Conservation (phyloP, 2,797 vertebrate species). For the Danionella dracula region DNA sequence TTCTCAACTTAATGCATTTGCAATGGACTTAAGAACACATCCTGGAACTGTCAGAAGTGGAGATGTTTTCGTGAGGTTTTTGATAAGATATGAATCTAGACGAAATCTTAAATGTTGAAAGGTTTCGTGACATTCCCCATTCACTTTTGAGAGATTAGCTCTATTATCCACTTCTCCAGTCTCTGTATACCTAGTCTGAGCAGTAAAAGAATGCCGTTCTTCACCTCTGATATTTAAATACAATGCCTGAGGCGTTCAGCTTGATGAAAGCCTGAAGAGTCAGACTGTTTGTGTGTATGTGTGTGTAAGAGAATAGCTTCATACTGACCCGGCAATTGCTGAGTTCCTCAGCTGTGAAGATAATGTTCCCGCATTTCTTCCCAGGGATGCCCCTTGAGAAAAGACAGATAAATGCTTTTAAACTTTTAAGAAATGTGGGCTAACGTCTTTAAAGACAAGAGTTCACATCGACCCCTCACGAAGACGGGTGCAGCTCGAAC, state of each 20-base stretch:
- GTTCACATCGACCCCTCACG: conserved; percentile 15
- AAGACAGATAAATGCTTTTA: conserved; percentile 33
- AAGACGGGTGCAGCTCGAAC: background rate
- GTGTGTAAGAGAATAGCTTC: conserved; percentile 3
- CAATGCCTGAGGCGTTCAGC: conserved; percentile 1
- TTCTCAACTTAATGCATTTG: no score
- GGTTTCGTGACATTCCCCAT: background rate
- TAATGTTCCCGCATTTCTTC: conserved; percentile 74
- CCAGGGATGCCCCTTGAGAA: conserved; percentile 71
- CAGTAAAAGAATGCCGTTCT: background rate
- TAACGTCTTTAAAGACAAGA: conserved; percentile 25
- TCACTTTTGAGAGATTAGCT: background rate
- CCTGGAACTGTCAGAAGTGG: no score
- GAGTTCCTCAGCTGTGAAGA: conserved; percentile 54
- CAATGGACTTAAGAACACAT: no score
- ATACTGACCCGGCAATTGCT: conserved; percentile 44
- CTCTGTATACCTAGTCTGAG: background rate
- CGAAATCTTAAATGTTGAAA: background rate
- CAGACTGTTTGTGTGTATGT: background rate
- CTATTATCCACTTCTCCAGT: background rate
- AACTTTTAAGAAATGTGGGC: conserved; percentile 17
- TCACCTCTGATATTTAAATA: conserved; percentile 33
- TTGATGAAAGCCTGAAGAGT: conserved; percentile 3
- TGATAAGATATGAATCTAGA: no score
- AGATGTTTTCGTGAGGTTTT: no score